phyloP scores from a whole-genome alignment of 2,888 invertebrate species.

The Amiota minor region DNA sequence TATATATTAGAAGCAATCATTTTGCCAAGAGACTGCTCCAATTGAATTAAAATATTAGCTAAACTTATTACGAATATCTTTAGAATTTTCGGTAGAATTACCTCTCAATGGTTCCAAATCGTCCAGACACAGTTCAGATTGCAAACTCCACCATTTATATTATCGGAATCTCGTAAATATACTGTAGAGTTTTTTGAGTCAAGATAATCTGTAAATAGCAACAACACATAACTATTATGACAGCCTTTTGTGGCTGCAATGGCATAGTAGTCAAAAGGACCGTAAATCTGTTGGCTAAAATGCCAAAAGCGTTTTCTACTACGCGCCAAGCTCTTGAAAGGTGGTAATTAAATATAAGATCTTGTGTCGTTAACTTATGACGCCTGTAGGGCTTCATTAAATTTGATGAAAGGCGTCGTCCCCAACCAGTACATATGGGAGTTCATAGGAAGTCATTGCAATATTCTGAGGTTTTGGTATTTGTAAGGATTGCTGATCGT shows the following conservation, averaged over 20 bases:
- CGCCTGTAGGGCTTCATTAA: background rate
- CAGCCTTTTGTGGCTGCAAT: slow-evolving; percentile 31
- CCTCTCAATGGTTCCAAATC: slow-evolving; percentile 4
- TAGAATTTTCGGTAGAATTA: background rate
- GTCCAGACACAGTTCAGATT: slow-evolving; percentile 9
- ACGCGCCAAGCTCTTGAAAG: slow-evolving; percentile 8
- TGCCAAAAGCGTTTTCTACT: slow-evolving; percentile 5
- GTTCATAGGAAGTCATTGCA: background rate
- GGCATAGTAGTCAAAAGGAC: slow-evolving; percentile 11
- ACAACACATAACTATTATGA: slow-evolving; percentile 26
- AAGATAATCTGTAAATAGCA: slow-evolving; percentile 33
- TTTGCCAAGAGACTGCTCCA: background rate
- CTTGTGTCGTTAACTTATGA: background rate
- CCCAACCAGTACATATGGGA: background rate
- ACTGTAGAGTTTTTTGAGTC: slow-evolving; percentile 13
- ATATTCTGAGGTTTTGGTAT: slow-evolving; percentile 4
- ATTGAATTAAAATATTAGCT: background rate
- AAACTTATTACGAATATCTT: slow-evolving; percentile 16
- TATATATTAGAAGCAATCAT: too few species aligned
- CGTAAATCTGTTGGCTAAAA: slow-evolving; percentile 3
- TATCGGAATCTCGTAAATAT: background rate
- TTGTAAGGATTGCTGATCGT: background rate
- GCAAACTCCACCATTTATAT: background rate
- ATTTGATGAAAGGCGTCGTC: slow-evolving; percentile 16
- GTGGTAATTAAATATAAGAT: slow-evolving; percentile 7